A percentile compares a stretch with the other conserved stretches of the same genome.
Conservation (phyloP, 2,888 invertebrate genomes). For the Merodon equestris region DNA sequence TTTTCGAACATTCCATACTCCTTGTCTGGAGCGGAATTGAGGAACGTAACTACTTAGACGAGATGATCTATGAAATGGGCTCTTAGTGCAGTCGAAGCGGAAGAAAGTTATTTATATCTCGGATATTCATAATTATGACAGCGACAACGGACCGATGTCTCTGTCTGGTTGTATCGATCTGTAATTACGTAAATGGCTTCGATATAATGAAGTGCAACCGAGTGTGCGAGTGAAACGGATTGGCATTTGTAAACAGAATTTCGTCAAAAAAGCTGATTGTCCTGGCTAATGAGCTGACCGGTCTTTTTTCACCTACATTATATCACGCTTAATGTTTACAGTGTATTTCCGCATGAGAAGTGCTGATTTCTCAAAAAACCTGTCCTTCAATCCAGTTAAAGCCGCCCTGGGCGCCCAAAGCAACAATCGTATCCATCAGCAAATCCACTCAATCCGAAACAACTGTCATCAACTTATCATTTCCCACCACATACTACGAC, state of each 20-base stretch:
- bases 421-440: slow-evolving; percentile 61
- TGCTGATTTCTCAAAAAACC: slow-evolving; percentile 68
- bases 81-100: slow-evolving; percentile 46
- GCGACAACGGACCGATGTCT: slow-evolving; percentile 13
- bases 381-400: slow-evolving; percentile 59
- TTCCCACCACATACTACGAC: slow-evolving; percentile 59
- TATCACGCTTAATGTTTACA: slow-evolving; percentile 48
- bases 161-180: slow-evolving; percentile 33
- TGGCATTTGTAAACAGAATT: background rate
- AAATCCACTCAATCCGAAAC: slow-evolving; percentile 67
- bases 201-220: background rate
- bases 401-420: slow-evolving; percentile 34
- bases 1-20: background rate
- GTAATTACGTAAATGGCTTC: slow-evolving; percentile 1
- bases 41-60: slow-evolving; percentile 53
- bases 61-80: slow-evolving; percentile 63
- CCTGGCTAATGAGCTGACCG: background rate
- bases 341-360: slow-evolving; percentile 63
- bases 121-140: slow-evolving; percentile 34
- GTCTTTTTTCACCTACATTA: background rate
- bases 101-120: slow-evolving; percentile 43
- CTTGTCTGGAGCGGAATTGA: slow-evolving; percentile 30
- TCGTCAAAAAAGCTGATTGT: background rate
- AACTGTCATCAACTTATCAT: slow-evolving; percentile 69
- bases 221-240: background rate